phyloP scores from a whole-genome alignment of 2,113 vertebrate species.

The Saguinus imperator region DNA sequence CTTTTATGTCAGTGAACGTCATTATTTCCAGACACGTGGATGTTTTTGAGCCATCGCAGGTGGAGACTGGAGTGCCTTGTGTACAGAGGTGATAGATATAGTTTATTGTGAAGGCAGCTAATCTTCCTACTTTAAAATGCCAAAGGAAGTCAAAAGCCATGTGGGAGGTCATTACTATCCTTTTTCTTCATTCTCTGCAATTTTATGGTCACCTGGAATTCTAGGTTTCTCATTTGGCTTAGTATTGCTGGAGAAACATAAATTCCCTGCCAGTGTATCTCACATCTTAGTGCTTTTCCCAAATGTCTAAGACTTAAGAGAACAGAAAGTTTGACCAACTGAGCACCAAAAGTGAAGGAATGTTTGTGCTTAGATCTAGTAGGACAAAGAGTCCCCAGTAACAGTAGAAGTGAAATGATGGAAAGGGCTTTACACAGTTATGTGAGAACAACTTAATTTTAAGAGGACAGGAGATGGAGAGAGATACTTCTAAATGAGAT shows the following conservation, averaged over 20 bases:
- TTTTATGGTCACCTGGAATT: conserved; percentile 44
- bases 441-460: not conserved
- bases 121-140: conserved; percentile 46
- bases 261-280: not conserved
- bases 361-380: not conserved
- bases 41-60: not conserved
- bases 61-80: not conserved
- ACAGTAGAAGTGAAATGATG: not conserved
- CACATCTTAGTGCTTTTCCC: not conserved
- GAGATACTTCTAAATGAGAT: not conserved
- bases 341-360: not conserved
- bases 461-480: not conserved
- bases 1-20: not conserved
- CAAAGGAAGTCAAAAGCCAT: not conserved
- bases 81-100: not conserved
- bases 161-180: not conserved
- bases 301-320: not conserved
- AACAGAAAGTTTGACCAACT: not conserved
- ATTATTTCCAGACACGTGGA: not conserved
- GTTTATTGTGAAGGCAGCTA: not conserved
- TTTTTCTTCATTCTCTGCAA: not conserved
- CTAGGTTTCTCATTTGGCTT: conserved; percentile 6
- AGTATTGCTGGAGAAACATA: not conserved
- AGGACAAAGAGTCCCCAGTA: not conserved
- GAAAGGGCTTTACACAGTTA: not conserved